phyloP scores from a whole-genome alignment of 2,888 invertebrate species.

The Lingula anatina region DNA sequence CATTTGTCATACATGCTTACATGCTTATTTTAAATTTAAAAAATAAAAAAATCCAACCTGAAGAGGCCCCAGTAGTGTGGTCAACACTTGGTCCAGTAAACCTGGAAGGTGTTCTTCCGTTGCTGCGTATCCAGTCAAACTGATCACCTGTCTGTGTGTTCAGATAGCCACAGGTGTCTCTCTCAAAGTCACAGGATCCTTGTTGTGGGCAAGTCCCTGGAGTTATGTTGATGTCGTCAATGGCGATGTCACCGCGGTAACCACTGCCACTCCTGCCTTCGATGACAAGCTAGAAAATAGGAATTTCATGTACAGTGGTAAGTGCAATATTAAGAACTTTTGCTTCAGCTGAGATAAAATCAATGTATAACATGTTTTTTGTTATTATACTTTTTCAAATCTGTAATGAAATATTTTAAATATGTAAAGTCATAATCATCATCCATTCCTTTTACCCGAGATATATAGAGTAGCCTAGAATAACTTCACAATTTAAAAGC shows the following conservation, averaged over 20 bases:
- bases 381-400: too few species aligned
- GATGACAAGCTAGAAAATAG: slow-evolving; percentile 30
- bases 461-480: too few species aligned
- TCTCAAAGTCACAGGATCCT: slow-evolving; percentile 76
- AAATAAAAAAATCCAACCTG: too few species aligned
- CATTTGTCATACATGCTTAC: too few species aligned
- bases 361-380: too few species aligned
- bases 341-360: too few species aligned
- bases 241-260: slow-evolving; percentile 33
- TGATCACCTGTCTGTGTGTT: not conserved
- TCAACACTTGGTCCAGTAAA: slow-evolving; percentile 73
- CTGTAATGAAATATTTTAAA: too few species aligned
- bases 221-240: slow-evolving; percentile 41
- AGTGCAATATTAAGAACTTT: slow-evolving; percentile 3
- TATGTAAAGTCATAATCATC: too few species aligned
- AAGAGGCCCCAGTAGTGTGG: slow-evolving; percentile 67
- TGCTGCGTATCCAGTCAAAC: slow-evolving; percentile 8
- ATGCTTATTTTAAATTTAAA: too few species aligned
- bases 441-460: too few species aligned
- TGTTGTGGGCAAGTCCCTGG: slow-evolving; percentile 21
- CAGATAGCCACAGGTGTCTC: slow-evolving; percentile 71
- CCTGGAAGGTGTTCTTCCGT: slow-evolving; percentile 15
- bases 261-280: slow-evolving; percentile 29
- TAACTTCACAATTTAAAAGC: too few species aligned
- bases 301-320: too few species aligned